Evolutionary conservation across 2,113 vertebrate species (phyloP), one percentile per base, ranked within the genome.

Genomic region (Sapajus apella): DNA sequence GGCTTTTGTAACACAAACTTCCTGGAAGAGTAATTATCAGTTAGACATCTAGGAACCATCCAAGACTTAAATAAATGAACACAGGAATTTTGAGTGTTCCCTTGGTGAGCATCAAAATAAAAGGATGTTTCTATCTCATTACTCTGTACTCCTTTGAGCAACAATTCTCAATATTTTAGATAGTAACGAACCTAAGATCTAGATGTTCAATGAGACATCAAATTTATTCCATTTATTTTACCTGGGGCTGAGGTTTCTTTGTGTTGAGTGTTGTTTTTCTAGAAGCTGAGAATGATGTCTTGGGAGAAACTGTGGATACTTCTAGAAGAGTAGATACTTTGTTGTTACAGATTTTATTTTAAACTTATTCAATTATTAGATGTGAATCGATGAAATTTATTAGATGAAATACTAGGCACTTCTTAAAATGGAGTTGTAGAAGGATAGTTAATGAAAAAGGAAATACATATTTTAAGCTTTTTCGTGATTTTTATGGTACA

Each of bases 191-290:
- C 23, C 37, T 17, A 73, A 87, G 16, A 80, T 37, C 25, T 25
- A 73, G n/a, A 82, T 30, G 35, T 89, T 77, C 68, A 93, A 40
- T 2, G 10, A 94, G 64, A 81, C 37, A n/a, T 47, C 76, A 91
- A 35, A 93, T 89, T 79, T 90, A 90, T 84, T 92, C 43, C 35
- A 37, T 82, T 90, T 73, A n/a, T 82, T 96, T 93, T 94, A 96
- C 94, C 96, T 90, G 80, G 40, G 93, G 35, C 10, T 73, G 86
- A 75, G 81, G 4, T 96, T 86, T 81, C 64, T 91, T 93, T 25
- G 43, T 56, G 35, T 47, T 23, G 0, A 72, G 37, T 37, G 21
- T 87, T 27, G 72, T 66, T 76, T 88, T 91, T n/a, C 91, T 73
- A 83, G 64, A 16, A 80, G 84, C 76, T 21, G 86, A 95, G 68